Evolutionary conservation across 2,113 vertebrate species (phyloP), one percentile per base, ranked within the genome.

Genomic region (Larimichthys polyactis): DNA sequence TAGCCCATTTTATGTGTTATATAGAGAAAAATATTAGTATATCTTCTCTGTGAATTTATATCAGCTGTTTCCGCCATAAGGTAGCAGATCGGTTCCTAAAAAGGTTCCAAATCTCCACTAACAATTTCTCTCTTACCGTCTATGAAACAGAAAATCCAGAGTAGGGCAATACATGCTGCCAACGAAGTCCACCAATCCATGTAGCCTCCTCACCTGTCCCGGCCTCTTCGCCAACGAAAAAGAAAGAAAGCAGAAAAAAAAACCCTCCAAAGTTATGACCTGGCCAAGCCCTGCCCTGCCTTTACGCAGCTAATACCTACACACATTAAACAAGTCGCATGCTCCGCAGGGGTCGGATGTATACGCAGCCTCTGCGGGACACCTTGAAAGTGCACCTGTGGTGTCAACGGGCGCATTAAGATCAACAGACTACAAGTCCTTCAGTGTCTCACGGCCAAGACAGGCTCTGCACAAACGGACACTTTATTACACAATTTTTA

Each of bases 61-160:
- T 20, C 65, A 75, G n/a, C 20, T 49, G 29, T 71, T 68, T 76
- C 40, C 7, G 12, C 44, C 52, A 29, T 78, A 66, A 27, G 11
- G 48, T 24, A 24, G 27, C 24, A 76, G 11, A 22, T 49, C 7
- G 40, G 0, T 43, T 58, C 52, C 32, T 60, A 19, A 62, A 82
- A 59, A 46, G 12, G 11, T 40, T 57, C 20, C 43, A 69, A 24
- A 84, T 70, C 15, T 69, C 54, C n/a, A 32, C 24, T 5, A 27
- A 59, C 3, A 4, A 40, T 58, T 49, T 69, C 36, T 43, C 54
- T 69, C 93, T 90, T 89, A 94, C 93, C 93, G 69, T 94, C 92
- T 84, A 93, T 93, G 44, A 94, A 94, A 81, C 93, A 94, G 81
- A 93, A 74, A 52, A 94, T 89, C 92, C 89, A 94, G 5, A 93